Evolutionary conservation across 1,140 invertebrate species (phyloP), one percentile per base, ranked within the genome.

Genomic region (Anadara kagoshimensis): DNA sequence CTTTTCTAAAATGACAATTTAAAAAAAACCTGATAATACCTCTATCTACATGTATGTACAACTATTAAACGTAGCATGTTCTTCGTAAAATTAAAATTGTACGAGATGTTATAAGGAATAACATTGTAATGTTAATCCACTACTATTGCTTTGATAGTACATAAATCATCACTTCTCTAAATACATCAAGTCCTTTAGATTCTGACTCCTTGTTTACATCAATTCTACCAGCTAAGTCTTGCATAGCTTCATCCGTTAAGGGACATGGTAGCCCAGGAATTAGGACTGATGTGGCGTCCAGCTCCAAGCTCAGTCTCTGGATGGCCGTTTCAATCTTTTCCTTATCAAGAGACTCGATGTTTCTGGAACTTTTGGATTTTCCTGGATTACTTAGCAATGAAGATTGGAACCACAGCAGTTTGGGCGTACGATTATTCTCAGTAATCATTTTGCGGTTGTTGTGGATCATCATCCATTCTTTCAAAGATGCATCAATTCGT

Each of bases 161-260:
- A n/a, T n/a, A n/a, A n/a, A n/a, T n/a, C 54, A 61, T 61, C 24
- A 61, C 58, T n/a, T 61, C 58, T 26, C 58, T 29, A 61, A 29
- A 61, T 20, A 61, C 36, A 29, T 61, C 58, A 61, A 61, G 58
- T 36, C 58, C 58, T 36, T 61, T 12, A 4, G 24, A 36, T 29
- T 29, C 36, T 36, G 58, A 61, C 12, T 29, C 10, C 43, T 20
- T 61, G 20, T 41, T 29, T 8, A 61, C 58, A 61, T 61, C 24
- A 26, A 61, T 26, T 36, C 12, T 16, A 20, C 43, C 58, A 36
- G 11, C 36, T 26, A 61, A 61, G 16, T 7, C 43, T 14, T 61
- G 12, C 24, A 12, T 41, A 29, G 29, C 58, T 16, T 22, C 24
- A 12, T 29, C 29, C n/a, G 58, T 36, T 36, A 61, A 61, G 7